Evolutionary conservation across 2,888 invertebrate species (phyloP).

Genomic region (Graphium colonna): DNA sequence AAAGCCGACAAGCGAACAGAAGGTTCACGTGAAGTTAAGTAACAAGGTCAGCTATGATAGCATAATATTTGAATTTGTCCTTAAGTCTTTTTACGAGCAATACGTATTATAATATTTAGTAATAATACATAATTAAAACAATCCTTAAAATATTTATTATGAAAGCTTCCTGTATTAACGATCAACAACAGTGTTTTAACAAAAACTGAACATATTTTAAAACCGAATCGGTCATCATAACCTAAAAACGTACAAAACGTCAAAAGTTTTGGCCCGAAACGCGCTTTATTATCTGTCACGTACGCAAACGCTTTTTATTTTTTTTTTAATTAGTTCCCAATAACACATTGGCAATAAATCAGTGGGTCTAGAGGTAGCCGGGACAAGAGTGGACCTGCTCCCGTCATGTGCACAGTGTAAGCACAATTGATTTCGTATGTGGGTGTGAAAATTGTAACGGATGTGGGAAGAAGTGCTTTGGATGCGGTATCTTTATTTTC

Average conservation of each 20-base stretch:
- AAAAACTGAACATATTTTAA: background rate
- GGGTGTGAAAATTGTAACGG: slow-evolving; percentile 32
- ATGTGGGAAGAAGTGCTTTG: slow-evolving; percentile 29
- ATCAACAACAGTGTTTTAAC: background rate
- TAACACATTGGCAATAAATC: slow-evolving; percentile 21
- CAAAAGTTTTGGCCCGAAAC: slow-evolving; percentile 1
- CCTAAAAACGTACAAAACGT: background rate
- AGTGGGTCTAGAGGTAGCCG: slow-evolving; percentile 19
- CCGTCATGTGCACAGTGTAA: slow-evolving; percentile 21
- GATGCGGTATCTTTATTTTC: slow-evolving; percentile 28
- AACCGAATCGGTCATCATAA: background rate
- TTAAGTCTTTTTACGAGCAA: too few species aligned
- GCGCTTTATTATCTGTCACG: background rate
- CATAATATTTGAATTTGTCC: too few species aligned
- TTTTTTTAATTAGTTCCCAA: slow-evolving; percentile 25
- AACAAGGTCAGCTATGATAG: too few species aligned
- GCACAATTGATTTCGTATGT: slow-evolving; percentile 50
- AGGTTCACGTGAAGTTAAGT: background rate
- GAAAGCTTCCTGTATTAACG: too few species aligned
- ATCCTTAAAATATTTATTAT: too few species aligned
- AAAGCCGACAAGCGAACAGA: background rate
- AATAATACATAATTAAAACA: too few species aligned
- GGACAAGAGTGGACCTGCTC: slow-evolving; percentile 19
- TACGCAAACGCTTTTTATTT: slow-evolving; percentile 14
- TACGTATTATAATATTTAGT: too few species aligned